Evolutionary conservation across 1,140 invertebrate species (phyloP), one percentile per base, ranked within the genome.

Genomic region (Palaemon carinicauda): DNA sequence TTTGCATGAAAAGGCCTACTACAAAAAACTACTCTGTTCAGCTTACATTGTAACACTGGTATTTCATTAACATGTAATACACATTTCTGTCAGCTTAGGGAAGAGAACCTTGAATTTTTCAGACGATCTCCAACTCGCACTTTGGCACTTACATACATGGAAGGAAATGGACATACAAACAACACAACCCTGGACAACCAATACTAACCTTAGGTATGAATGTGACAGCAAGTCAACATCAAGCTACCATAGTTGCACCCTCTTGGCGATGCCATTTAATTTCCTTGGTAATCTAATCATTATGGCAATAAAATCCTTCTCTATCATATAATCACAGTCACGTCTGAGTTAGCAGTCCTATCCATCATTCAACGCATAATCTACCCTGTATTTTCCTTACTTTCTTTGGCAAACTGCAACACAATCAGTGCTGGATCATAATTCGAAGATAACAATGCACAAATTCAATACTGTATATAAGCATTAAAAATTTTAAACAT

Each of bases 101-200:
- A 50, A 75, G 33, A 50, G 41, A 41, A 41, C 41, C 41, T 41
- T 41, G n/a, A 41, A 41, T 41, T 41, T 41, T 41, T 41, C 41
- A 41, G 41, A 41, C 12, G 41, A 41, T 41, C 41, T 9, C 41
- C 41, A 1, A 71, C n/a, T 29, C 65, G 52, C 10, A 73, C n/a
- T 29, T 73, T 51, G 15, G 19, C 52, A 84, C 24, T 71, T 33
- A 7, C 73, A 54, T 31, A 51, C 53, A 53, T 80, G 77, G 50
- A 21, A 79, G 77, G 74, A 86, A 50, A 41, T 54, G 53, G 78
- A 85, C 56, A 71, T 54, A 51, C 60, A 29, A 52, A 65, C 50
- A 71, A 80, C 77, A 86, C 84, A 86, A 86, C 84, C 84, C 83
- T 74, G 50, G 77, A 80, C 84, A 86, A 86, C 69, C 77, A 50